phyloP scores from a whole-genome alignment of 35 echinoderm and acorn worm species.

The Amphiura filiformis region DNA sequence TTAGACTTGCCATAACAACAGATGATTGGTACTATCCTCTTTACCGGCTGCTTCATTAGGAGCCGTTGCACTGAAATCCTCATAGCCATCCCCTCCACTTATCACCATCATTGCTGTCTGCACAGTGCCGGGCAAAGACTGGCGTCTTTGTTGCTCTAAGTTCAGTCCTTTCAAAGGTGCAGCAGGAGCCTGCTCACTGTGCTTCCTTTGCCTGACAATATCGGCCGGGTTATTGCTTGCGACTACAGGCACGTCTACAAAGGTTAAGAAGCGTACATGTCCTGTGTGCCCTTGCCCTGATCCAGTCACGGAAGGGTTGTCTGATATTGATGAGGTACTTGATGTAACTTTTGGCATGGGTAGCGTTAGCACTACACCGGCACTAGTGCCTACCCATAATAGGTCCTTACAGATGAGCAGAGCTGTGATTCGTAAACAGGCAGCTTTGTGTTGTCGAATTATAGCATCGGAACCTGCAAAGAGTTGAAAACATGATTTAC shows the following conservation, averaged over 20 bases:
- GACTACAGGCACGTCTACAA: slow-evolving; percentile 75
- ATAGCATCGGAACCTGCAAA: slow-evolving; percentile 94
- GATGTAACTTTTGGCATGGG: slow-evolving; percentile 89
- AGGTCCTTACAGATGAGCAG: slow-evolving; percentile 91
- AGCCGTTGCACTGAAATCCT: slow-evolving; percentile 86
- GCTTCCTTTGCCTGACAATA: slow-evolving; percentile 34
- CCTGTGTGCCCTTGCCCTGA: slow-evolving; percentile 95
- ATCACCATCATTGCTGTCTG: slow-evolving; percentile 89
- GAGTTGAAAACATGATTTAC: neutral
- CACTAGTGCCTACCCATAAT: slow-evolving; percentile 97
- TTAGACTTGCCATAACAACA: slow-evolving; percentile 92
- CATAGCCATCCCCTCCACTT: slow-evolving; percentile 95
- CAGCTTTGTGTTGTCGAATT: slow-evolving; percentile 97
- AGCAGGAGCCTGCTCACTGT: slow-evolving; percentile 19
- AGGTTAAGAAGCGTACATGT: slow-evolving; percentile 87
- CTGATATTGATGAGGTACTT: slow-evolving; percentile 46
- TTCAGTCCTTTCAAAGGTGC: neutral
- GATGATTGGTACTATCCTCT: slow-evolving; percentile 97
- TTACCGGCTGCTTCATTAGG: slow-evolving; percentile 92
- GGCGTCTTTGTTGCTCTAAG: slow-evolving; percentile 41
- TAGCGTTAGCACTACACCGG: slow-evolving; percentile 91
- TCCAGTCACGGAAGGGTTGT: slow-evolving; percentile 66
- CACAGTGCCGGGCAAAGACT: slow-evolving; percentile 39
- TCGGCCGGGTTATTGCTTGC: slow-evolving; percentile 13
- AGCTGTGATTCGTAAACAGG: slow-evolving; percentile 92